phyloP scores from a whole-genome alignment of 2,888 invertebrate species.

The Ditula angustiorana region DNA sequence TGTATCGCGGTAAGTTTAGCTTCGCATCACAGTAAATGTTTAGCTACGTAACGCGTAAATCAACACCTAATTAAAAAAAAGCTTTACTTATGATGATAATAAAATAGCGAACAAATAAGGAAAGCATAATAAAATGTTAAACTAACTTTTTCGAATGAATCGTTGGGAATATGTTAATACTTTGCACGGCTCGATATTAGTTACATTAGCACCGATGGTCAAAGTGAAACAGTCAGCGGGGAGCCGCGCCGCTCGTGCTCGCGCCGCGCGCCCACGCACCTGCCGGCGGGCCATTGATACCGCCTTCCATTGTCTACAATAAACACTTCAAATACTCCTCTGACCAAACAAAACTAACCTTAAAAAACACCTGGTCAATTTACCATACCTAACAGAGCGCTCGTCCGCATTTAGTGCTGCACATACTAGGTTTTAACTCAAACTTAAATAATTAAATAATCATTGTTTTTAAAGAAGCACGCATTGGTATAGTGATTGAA shows the following conservation, averaged over 20 bases:
- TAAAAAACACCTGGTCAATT: not conserved
- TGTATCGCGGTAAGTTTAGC: no score
- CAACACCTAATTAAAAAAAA: no score
- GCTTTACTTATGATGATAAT: no score
- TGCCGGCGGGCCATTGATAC: conserved; percentile 41
- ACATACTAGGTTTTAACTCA: not conserved
- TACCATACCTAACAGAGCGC: not conserved
- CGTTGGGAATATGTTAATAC: not conserved
- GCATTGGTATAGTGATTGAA: no score
- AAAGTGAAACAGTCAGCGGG: conserved; percentile 50
- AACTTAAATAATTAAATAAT: no score
- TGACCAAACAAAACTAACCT: conserved; percentile 3
- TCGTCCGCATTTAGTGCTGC: not conserved
- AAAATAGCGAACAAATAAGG: not conserved
- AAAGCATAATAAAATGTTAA: no score
- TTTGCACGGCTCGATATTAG: conserved; percentile 27
- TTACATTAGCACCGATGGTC: conserved; percentile 17
- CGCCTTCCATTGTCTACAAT: conserved; percentile 40
- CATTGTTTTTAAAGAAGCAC: no score
- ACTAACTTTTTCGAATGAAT: not conserved
- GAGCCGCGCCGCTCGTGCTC: conserved; percentile 51
- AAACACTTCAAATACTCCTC: conserved; percentile 30
- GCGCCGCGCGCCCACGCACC: conserved; percentile 40
- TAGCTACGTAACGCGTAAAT: no score
- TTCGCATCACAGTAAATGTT: no score